Base-by-base conservation (phyloP, 2,797 vertebrate genomes). In the Loris lydekkerianus region DNA sequence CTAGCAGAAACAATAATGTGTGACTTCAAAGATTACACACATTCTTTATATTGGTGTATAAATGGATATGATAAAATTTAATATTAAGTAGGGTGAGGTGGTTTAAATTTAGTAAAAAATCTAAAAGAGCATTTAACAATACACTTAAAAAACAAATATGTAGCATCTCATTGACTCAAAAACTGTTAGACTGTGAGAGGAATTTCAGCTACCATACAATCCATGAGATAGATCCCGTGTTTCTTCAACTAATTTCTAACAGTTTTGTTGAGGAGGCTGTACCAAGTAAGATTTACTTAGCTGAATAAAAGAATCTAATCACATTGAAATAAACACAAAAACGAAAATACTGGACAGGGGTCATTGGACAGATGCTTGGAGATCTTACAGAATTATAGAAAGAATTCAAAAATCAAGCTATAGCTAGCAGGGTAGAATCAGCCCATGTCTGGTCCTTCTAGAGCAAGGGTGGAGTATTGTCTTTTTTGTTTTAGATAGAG, bases 71-170 rank as follows among this genome's bases (percentile, higher is more conserved):
- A 20, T 76, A 90, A 76, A 87, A 76, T 72, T 69, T 78, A 56
- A 60, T 75, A 37, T 63, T 46, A 46, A 84, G 56, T 78, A 65
- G 65, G 56, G 31, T 56, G n/a, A 89, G 63, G 31, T 75, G 4
- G 21, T 70, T 83, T 94, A 89, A 84, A 82, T 61, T 61, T 78
- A 72, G 70, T 93, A 70, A 95, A 73, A 73, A 77, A 43, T 89
- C 20, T 65, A 70, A 63, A 88, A 80, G 70, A 58, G 10, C 20
- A 46, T 70, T 84, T 93, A 49, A 76, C 61, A 58, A 9, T 67
- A 73, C 10, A 34, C n/a, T 85, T 88, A 87, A 78, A 89, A 90
- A 81, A 67, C 10, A 93, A 11, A 11, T 72, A 34, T 70, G 17
- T 13, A 27, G 10, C 65, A 63, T 92, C 73, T 95, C 17, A n/a